Percentiles rank a stretch among this genome's conserved stretches.
Evolutionary conservation across 2,888 invertebrate genomes (phyloP).

Genomic region (Limnephilus rhombicus): DNA sequence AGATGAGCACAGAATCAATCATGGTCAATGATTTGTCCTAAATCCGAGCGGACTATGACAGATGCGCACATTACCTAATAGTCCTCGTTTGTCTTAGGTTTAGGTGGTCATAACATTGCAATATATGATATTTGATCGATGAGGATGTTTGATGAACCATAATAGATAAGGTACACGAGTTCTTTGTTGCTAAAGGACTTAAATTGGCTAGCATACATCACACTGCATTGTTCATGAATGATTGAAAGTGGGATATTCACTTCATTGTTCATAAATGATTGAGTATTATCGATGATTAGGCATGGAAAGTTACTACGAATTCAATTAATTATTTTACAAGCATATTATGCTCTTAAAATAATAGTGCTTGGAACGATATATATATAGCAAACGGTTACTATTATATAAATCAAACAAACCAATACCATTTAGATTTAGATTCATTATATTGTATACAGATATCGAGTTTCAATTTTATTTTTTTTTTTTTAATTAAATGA

Average conservation of each 20-base stretch:
- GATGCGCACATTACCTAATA: background rate
- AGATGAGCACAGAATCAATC: background rate
- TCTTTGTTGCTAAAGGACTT: background rate
- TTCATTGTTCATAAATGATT: background rate
- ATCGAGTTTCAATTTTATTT: no score
- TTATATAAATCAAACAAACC: no score
- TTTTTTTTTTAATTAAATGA: no score
- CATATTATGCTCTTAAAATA: background rate
- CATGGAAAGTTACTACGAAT: background rate
- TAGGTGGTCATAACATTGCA: background rate
- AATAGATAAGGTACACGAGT: background rate
- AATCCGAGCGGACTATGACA: background rate
- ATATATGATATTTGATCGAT: background rate
- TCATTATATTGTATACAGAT: no score
- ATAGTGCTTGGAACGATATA: no score
- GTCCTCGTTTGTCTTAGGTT: background rate
- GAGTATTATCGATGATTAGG: background rate
- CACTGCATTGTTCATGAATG: background rate
- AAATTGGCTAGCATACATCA: background rate
- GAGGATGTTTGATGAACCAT: background rate
- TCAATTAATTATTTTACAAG: no score
- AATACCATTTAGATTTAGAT: no score
- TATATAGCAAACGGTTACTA: no score
- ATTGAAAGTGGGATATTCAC: background rate
- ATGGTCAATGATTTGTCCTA: background rate